Evolutionary conservation across 1,140 invertebrate genomes (phyloP), one percentile per base, ranked within the genome.

Genomic region (Pseudachorutes palmiensis): DNA sequence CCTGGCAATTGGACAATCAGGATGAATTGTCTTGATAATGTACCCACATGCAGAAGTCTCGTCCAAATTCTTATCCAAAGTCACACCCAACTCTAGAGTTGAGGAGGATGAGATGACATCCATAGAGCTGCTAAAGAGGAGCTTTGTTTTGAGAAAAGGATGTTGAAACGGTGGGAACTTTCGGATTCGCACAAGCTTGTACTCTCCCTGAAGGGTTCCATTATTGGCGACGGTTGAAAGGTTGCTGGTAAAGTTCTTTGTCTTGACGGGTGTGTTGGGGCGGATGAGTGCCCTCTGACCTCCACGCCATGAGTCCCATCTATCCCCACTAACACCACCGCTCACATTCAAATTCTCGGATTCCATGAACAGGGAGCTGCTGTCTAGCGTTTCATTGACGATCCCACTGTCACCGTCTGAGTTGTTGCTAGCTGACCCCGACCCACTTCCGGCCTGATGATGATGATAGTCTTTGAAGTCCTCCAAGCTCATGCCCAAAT

Each of bases 401-500:
- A 89, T 89, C 12, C 87, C 87, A 29, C 86, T 88, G 75, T 89
- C 87, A 55, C 85, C 84, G 75, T 88, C 87, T 1, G 68, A 68
- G 33, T 73, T 71, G 41, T 69, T 70, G 26, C 57, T 63, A 2
- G 57, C 36, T 3, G 24, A 26, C 19, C 60, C 58, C 55, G 62
- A 65, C 32, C 70, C 70, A 49, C 65, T 62, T 29, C 65, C 29
- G 51, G 24, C 60, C 19, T 33, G 33, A 30, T 29, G 1, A 30
- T 51, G 29, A 30, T 55, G 28, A 48, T 55, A 36, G 26, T 51
- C n/a, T 33, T 26, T 61, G 16, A 61, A 61, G 24, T 63, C 61
- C 22, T 48, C 61, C 30, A 63, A 41, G 36, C 29, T 28, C 24
- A 12, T 12, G 36, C 36, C 9, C 9, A 45, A 12, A 45, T 55